These are phyloP conservation scores for Pelecanoides urinatrix DNA, from an alignment of 2,113 vertebrate species.

Conservation along the genomic window DNA sequence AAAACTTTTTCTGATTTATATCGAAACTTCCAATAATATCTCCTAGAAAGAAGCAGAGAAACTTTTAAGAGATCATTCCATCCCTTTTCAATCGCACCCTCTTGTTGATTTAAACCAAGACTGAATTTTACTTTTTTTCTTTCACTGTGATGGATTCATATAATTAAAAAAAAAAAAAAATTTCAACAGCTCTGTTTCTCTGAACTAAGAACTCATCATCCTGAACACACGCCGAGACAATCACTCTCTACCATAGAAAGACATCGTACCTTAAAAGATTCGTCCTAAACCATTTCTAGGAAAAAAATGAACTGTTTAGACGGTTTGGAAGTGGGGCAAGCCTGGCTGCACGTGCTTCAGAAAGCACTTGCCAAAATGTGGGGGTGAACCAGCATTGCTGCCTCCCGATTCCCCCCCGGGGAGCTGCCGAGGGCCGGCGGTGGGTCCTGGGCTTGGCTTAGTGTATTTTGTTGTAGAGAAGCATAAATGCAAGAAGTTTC, in stretches of 20 bases:
- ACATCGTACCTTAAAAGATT: neutral
- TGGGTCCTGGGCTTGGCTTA: neutral
- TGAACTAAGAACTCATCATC: neutral
- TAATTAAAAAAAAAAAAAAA: neutral
- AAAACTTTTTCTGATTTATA: neutral
- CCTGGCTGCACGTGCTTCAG: neutral
- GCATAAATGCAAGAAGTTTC: neutral
- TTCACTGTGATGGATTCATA: neutral
- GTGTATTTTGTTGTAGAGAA: neutral
- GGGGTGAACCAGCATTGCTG: neutral
- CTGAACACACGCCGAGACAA: neutral
- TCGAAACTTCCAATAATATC: neutral
- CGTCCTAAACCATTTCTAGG: neutral
- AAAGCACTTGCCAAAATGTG: neutral
- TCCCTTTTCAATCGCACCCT: neutral
- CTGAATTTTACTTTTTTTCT: neutral
- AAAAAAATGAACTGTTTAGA: neutral
- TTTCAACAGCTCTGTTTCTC: neutral
- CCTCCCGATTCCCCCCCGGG: neutral
- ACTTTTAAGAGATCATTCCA: neutral
- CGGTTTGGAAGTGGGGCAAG: neutral
- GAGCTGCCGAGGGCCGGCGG: accelerated
- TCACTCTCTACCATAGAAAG: neutral
- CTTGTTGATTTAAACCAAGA: neutral
- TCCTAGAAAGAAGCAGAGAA: neutral